Evolutionary conservation across 2,797 vertebrate genomes (phyloP).

Genomic region (Phoxinus dragarum): DNA sequence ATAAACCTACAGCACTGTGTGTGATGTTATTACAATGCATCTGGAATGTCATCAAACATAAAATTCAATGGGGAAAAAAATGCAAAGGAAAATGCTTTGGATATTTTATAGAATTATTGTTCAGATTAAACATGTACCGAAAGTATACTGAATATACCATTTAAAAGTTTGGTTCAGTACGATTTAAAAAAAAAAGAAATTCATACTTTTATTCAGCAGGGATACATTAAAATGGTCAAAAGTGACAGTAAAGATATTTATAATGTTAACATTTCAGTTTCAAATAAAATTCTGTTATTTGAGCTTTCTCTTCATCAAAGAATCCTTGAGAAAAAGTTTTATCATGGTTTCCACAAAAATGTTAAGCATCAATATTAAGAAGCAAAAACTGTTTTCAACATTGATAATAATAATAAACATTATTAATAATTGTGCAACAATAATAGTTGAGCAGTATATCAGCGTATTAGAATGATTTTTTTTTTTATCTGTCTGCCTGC

Average conservation of each 20-base stretch:
- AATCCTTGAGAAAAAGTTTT: too few species aligned
- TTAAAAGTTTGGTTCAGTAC: too few species aligned
- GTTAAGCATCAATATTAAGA: background rate
- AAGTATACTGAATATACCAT: too few species aligned
- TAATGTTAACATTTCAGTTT: background rate
- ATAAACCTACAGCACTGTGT: background rate
- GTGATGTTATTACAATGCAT: background rate
- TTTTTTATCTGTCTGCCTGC: too few species aligned
- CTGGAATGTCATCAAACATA: background rate
- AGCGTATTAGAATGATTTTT: too few species aligned
- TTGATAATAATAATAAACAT: background rate
- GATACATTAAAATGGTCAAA: background rate
- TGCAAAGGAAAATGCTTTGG: too few species aligned
- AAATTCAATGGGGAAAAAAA: too few species aligned
- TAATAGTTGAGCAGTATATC: too few species aligned
- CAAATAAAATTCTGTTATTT: too few species aligned
- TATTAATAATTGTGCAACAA: too few species aligned
- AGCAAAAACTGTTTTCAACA: background rate
- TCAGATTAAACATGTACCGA: background rate
- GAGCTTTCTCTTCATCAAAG: background rate
- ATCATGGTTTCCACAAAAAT: too few species aligned
- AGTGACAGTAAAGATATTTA: background rate
- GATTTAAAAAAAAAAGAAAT: background rate
- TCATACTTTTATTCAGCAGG: background rate
- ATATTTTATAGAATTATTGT: background rate